Evolutionary conservation across 2,113 vertebrate species (phyloP).

Genomic region (Coptodon rendalli): DNA sequence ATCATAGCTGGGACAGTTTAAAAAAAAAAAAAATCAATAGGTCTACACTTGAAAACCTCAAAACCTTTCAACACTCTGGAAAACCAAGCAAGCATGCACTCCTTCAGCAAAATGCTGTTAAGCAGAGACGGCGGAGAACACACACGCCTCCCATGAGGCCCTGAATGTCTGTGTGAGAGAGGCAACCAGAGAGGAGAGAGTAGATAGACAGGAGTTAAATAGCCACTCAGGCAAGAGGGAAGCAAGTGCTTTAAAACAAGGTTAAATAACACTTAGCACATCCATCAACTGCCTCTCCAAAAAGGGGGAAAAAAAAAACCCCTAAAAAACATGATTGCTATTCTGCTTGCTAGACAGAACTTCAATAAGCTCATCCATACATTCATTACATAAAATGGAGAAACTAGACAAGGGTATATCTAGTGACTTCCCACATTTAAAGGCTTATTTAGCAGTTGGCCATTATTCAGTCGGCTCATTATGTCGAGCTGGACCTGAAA

Average conservation of each 20-base stretch:
- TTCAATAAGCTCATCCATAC: slow-evolving; percentile 50
- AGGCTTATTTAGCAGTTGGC: slow-evolving; percentile 48
- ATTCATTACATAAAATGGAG: slow-evolving; percentile 41
- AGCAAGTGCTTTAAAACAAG: slow-evolving; percentile 73
- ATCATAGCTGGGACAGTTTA: background rate
- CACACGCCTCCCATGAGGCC: slow-evolving; percentile 26
- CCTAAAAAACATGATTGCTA: slow-evolving; percentile 35
- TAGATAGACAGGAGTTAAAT: slow-evolving; percentile 68
- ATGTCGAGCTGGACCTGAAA: slow-evolving; percentile 24
- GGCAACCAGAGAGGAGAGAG: slow-evolving; percentile 40
- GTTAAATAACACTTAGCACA: slow-evolving; percentile 76
- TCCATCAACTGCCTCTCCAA: slow-evolving; percentile 63
- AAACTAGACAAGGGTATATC: slow-evolving; percentile 7
- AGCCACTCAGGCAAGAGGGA: slow-evolving; percentile 70
- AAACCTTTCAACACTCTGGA: slow-evolving; percentile 41
- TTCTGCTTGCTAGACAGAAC: slow-evolving; percentile 29
- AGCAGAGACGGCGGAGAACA: slow-evolving; percentile 7
- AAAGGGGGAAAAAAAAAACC: background rate
- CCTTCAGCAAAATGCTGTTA: slow-evolving; percentile 17
- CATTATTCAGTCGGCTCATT: slow-evolving; percentile 58
- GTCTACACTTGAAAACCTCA: slow-evolving; percentile 39
- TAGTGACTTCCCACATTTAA: slow-evolving; percentile 36
- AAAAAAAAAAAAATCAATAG: slow-evolving; percentile 15
- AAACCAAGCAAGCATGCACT: slow-evolving; percentile 38
- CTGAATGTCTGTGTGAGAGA: slow-evolving; percentile 25